A percentile compares a stretch with the other conserved stretches of the same genome.
Evolutionary conservation across 1,140 invertebrate genomes (phyloP).

Genomic region (Drosophila repleta): DNA sequence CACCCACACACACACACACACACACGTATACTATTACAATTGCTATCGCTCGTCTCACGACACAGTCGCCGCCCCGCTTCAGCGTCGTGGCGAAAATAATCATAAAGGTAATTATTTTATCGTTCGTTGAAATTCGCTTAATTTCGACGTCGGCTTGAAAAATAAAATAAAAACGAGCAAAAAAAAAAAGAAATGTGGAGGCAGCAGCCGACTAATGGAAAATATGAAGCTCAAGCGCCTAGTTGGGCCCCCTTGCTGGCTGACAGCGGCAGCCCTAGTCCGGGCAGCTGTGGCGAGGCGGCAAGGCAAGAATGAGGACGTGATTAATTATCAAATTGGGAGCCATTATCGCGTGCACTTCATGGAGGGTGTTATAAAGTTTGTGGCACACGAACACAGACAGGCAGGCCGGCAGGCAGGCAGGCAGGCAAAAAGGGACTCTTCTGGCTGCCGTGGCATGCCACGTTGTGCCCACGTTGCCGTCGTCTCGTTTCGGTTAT

Average conservation of each 20-base stretch:
- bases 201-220: conserved; percentile 54
- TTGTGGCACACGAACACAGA: conserved; percentile 57
- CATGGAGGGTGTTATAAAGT: conserved; percentile 68
- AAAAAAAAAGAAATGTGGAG: conserved; percentile 16
- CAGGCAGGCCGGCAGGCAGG: conserved; percentile 12
- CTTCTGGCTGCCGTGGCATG: background rate
- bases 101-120: conserved; percentile 78
- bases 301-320: conserved; percentile 60
- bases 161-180: conserved; percentile 32
- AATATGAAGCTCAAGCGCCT: conserved; percentile 58
- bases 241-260: conserved; percentile 26
- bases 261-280: conserved; percentile 5
- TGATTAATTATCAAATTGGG: conserved; percentile 78
- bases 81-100: conserved; percentile 57
- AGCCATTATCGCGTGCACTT: conserved; percentile 75
- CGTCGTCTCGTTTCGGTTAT: conserved; percentile 3
- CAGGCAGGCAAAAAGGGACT: conserved; percentile 1
- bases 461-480: background rate
- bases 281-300: conserved; percentile 6
- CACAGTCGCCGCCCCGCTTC: background rate
- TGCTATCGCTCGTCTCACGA: conserved; percentile 18
- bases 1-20: conserved; percentile 5
- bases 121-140: conserved; percentile 72
- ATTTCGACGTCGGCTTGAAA: conserved; percentile 55
- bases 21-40: conserved; percentile 17